Conservation (phyloP, 2,888 invertebrate genomes). For the Noctua janthe region DNA sequence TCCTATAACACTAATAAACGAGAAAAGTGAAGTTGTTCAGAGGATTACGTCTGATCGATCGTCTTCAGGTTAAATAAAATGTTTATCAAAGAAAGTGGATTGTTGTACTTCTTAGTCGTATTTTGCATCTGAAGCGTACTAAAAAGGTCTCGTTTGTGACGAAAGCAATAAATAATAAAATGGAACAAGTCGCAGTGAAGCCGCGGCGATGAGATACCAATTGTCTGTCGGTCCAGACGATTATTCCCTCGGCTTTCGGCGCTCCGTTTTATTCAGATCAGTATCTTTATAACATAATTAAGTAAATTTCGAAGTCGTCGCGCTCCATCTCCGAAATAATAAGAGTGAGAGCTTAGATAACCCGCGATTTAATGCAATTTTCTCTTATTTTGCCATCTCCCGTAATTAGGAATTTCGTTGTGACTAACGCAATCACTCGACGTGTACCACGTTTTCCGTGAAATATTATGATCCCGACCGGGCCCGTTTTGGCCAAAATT, state of each 20-base stretch:
- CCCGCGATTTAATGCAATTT: slow-evolving; percentile 82
- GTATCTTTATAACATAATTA: slow-evolving; percentile 86
- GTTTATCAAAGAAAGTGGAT: slow-evolving; percentile 37
- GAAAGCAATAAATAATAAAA: slow-evolving; percentile 62
- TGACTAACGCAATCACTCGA: slow-evolving; percentile 74
- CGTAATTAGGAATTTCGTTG: slow-evolving; percentile 79
- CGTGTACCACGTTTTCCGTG: slow-evolving; percentile 70
- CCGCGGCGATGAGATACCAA: slow-evolving; percentile 70
- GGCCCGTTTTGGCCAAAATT: slow-evolving; percentile 31
- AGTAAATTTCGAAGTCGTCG: slow-evolving; percentile 84
- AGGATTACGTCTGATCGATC: slow-evolving; percentile 19
- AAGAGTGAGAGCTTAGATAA: slow-evolving; percentile 82
- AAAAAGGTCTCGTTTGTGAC: slow-evolving; percentile 43
- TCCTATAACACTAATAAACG: slow-evolving; percentile 21
- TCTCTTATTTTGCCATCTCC: slow-evolving; percentile 78
- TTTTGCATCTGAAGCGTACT: slow-evolving; percentile 35
- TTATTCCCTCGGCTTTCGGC: slow-evolving; percentile 66
- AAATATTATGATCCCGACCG: slow-evolving; percentile 58
- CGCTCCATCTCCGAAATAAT: slow-evolving; percentile 81
- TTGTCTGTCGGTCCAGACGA: slow-evolving; percentile 72
- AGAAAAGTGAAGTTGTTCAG: slow-evolving; percentile 11
- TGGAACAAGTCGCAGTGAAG: slow-evolving; percentile 49
- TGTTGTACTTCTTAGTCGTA: slow-evolving; percentile 27
- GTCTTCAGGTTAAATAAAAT: slow-evolving; percentile 15
- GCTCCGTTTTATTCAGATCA: slow-evolving; percentile 80